A percentile compares a stretch with the other conserved stretches of the same genome.
Conservation (phyloP, 1,140 invertebrate genomes). For the Meteorus sp. region DNA sequence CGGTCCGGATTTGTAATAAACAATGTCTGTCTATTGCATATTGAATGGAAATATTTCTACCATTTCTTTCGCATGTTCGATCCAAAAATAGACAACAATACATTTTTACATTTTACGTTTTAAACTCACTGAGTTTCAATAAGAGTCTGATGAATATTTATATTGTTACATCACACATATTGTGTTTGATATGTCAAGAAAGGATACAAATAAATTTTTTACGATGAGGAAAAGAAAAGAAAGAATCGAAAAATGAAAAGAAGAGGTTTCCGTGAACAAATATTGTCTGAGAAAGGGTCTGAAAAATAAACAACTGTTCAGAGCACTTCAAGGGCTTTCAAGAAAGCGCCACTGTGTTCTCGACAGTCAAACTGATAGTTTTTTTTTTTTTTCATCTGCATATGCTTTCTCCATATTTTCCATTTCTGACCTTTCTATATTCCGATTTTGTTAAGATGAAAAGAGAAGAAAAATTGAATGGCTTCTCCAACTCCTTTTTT, state of each 20-base stretch:
- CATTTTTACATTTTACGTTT: too few species aligned
- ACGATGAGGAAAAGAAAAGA: neutral
- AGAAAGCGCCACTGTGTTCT: neutral
- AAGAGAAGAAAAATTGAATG: neutral
- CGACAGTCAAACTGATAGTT: slow-evolving; percentile 3
- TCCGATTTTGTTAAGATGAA: neutral
- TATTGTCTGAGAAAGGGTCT: slow-evolving; percentile 1
- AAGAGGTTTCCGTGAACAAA: slow-evolving; percentile 2
- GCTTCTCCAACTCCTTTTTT: neutral
- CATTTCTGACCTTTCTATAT: neutral
- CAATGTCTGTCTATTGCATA: too few species aligned
- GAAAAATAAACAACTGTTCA: slow-evolving; percentile 1
- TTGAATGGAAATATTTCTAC: too few species aligned
- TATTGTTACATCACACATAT: too few species aligned
- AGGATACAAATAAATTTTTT: neutral
- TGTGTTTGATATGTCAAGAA: too few species aligned
- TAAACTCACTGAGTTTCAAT: too few species aligned
- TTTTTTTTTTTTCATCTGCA: neutral
- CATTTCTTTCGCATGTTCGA: too few species aligned
- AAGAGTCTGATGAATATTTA: too few species aligned
- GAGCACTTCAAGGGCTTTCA: slow-evolving; percentile 1
- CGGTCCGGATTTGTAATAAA: too few species aligned
- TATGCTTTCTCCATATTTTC: neutral
- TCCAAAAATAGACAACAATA: too few species aligned
- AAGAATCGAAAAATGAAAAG: too few species aligned